These are phyloP conservation scores for Drosophila acutilabella DNA, from an alignment of 2,888 invertebrate genomes.

Conservation along the genomic window DNA sequence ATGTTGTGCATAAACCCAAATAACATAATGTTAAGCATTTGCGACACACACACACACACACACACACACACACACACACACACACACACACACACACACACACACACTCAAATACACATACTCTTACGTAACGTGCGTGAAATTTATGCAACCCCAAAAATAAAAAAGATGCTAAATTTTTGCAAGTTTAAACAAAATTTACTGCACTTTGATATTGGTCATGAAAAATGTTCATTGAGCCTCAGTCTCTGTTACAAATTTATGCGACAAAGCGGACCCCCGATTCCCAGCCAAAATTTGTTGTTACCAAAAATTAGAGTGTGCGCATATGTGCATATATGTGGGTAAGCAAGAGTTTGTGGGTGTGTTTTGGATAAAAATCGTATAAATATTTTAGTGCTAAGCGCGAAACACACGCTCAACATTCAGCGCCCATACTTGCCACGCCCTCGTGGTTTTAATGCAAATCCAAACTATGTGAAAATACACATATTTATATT, in stretches of 20 bases:
- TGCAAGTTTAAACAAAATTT: conserved; percentile 74
- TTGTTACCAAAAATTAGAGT: conserved; percentile 12
- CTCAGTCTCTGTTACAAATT: conserved; percentile 59
- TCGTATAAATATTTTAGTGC: conserved; percentile 73
- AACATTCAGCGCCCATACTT: background rate
- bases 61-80: conserved; percentile 5
- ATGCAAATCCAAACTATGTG: conserved; percentile 52
- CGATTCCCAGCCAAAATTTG: conserved; percentile 23
- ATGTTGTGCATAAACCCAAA: conserved; percentile 44
- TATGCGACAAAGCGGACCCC: conserved; percentile 46
- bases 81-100: conserved; percentile 10
- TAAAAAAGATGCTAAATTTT: conserved; percentile 42
- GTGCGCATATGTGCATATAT: background rate
- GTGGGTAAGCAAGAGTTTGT: background rate
- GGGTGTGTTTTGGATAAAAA: conserved; percentile 38
- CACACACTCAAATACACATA: conserved; percentile 6
- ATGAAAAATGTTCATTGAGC: conserved; percentile 70
- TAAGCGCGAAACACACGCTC: conserved; percentile 40
- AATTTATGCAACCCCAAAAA: conserved; percentile 55
- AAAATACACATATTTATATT: background rate
- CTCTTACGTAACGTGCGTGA: conserved; percentile 33
- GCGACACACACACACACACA: conserved; percentile 5
- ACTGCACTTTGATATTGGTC: conserved; percentile 71
- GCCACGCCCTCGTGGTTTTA: conserved; percentile 44
- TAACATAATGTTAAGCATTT: conserved; percentile 58